Evolutionary conservation across 2,113 vertebrate genomes (phyloP).

Genomic region (Stomatorhinus ivindoensis): DNA sequence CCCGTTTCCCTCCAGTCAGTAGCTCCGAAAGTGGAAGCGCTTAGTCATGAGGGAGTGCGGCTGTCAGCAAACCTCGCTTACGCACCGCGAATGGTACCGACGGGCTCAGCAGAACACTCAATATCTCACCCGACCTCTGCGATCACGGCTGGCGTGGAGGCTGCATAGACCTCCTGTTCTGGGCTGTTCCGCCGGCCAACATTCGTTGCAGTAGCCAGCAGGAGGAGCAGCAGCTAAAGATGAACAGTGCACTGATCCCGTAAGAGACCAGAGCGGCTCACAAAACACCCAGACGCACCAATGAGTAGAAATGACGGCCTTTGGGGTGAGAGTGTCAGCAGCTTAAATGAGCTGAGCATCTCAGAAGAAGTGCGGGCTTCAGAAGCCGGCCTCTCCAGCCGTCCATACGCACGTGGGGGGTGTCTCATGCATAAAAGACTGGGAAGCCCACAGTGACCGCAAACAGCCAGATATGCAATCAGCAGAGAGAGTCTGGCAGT

Average conservation of each 20-base stretch:
- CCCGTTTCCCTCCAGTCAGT: not conserved
- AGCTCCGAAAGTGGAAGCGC: not conserved
- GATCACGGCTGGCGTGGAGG: not conserved
- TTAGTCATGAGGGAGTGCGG: not conserved
- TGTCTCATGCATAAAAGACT: not conserved
- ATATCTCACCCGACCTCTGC: not conserved
- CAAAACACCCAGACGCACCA: not conserved
- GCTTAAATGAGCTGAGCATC: not conserved
- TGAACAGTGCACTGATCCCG: not conserved
- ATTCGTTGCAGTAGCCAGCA: not conserved
- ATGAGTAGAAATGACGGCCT: not conserved
- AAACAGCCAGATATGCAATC: not conserved
- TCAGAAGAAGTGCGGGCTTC: not conserved
- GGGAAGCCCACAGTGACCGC: not conserved
- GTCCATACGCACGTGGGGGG: not conserved
- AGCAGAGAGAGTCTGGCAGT: not conserved
- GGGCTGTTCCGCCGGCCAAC: not conserved
- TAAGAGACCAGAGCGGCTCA: not conserved
- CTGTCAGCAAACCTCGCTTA: not conserved
- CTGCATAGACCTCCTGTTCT: not conserved
- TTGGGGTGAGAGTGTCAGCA: not conserved
- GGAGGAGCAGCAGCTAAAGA: not conserved
- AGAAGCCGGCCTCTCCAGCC: not conserved
- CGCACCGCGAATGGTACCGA: not conserved
- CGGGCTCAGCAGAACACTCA: not conserved